Evolutionary conservation across 2,888 invertebrate species (phyloP), one percentile per base, ranked within the genome.

Genomic region (Oxystoma pomonae): DNA sequence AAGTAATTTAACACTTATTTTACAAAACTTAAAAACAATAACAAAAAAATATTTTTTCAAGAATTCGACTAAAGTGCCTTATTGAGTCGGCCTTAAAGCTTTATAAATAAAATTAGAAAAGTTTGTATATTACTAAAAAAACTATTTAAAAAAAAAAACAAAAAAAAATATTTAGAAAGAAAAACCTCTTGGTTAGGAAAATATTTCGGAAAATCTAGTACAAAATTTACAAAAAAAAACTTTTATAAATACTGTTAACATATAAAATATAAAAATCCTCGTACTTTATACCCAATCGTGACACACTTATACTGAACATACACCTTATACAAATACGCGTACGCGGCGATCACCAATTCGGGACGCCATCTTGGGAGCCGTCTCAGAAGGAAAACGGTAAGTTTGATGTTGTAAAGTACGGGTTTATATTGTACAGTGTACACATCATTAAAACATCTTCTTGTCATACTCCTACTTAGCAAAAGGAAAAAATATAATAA

Each of bases 31-130:
- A n/a, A 64, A 67, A 70, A 68, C 64, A 72, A 71, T 69, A 74
- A 72, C 63, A 71, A 72, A 68, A 71, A 72, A 73, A 75, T 78
- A 77, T 78, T 78, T 78, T 77, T 78, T 75, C 77, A 77, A 74
- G 74, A 75, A 74, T 71, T 73, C 76, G 80, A 80, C 80, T 76
- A 69, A 74, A 78, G 80, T 80, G 80, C 80, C 80, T 80, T 80
- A 80, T 74, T 73, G 75, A 77, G 78, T 80, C 79, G 80, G 80
- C 80, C 80, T 80, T 80, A 77, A 71, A 72, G 70, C 65, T 70
- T 72, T 75, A 72, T 77, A 77, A 35, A 35, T 35, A 35, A 35
- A 35, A 73, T 76, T 53, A 76, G 74, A 53, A 74, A 76, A 77
- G 76, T 77, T 78, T 78, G 78, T 78, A 78, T 77, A 78, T 75